A percentile compares a stretch with the other conserved stretches of the same genome.
These are phyloP conservation scores for Bergia sp. DNA, from an alignment of 92 coral and sea anemone species.

Conservation along the genomic window DNA sequence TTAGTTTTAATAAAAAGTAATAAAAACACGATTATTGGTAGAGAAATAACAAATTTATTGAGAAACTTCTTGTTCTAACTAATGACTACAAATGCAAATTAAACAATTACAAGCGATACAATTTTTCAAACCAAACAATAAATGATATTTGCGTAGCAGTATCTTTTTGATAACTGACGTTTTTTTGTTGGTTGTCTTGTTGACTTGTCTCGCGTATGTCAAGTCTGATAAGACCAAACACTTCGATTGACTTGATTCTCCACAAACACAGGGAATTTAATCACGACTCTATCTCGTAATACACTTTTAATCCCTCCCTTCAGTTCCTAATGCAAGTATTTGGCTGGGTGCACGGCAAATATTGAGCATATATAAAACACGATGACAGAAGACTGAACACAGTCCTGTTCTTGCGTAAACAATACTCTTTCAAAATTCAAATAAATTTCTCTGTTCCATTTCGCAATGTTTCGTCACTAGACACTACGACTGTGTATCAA, in stretches of 20 bases:
- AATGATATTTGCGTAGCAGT: background rate
- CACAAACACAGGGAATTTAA: background rate
- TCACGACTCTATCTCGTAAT: background rate
- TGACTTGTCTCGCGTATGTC: background rate
- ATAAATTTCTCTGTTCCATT: background rate
- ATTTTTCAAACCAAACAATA: background rate
- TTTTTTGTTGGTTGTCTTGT: background rate
- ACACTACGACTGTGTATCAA: background rate
- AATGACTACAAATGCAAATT: background rate
- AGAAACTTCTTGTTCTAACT: background rate
- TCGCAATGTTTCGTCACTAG: constrained; percentile 6
- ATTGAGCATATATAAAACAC: background rate
- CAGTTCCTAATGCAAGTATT: constrained; percentile 2
- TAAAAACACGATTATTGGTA: background rate
- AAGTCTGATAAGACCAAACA: constrained; percentile 7
- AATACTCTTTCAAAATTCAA: background rate
- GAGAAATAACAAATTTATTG: background rate
- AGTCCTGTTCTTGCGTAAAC: constrained; percentile 18
- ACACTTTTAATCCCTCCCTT: constrained; percentile 4
- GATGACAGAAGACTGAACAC: background rate
- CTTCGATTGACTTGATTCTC: background rate
- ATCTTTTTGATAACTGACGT: background rate
- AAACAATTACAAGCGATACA: too few species aligned
- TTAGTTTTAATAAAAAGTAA: background rate
- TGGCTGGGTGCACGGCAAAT: background rate